These are phyloP conservation scores for Cerceris ruficornis DNA, from an alignment of 2,888 invertebrate species.

Conservation along the genomic window DNA sequence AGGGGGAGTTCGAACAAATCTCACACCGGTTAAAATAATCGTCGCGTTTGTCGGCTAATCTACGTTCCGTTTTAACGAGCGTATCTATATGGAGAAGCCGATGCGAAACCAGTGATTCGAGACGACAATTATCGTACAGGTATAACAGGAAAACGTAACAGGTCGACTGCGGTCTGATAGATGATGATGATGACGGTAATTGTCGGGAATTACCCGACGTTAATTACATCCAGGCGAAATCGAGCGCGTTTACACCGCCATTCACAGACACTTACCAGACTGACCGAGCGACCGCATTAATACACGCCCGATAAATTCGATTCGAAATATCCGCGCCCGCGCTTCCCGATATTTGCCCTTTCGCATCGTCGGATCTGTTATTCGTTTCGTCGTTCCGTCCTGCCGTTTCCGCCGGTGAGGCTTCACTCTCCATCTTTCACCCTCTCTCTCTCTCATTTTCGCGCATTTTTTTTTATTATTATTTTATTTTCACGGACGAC, in stretches of 20 bases:
- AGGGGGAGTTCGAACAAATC: neutral
- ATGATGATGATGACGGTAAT: conserved; percentile 69
- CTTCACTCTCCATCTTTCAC: neutral
- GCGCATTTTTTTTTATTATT: conserved; percentile 14
- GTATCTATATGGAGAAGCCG: conserved; percentile 14
- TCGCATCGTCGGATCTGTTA: conserved; percentile 54
- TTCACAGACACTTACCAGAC: conserved; percentile 64
- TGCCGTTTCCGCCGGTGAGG: conserved; percentile 23
- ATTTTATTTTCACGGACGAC: conserved; percentile 41
- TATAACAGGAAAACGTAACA: conserved; percentile 69
- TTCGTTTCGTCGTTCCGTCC: conserved; percentile 33
- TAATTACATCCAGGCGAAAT: conserved; percentile 63
- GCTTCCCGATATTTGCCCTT: conserved; percentile 52
- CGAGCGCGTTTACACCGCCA: conserved; percentile 60
- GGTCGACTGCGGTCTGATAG: conserved; percentile 65
- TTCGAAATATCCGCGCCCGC: conserved; percentile 47
- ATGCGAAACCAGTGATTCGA: conserved; percentile 57
- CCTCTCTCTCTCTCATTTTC: neutral
- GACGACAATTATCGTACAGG: conserved; percentile 67
- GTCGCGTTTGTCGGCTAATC: conserved; percentile 8
- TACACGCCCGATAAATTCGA: conserved; percentile 66
- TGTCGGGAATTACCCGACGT: conserved; percentile 68
- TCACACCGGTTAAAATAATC: conserved; percentile 8
- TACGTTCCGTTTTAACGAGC: conserved; percentile 36
- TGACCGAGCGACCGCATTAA: conserved; percentile 60